These are phyloP conservation scores for Noctilio leporinus DNA, from an alignment of 2,113 vertebrate genomes.

Conservation along the genomic window DNA sequence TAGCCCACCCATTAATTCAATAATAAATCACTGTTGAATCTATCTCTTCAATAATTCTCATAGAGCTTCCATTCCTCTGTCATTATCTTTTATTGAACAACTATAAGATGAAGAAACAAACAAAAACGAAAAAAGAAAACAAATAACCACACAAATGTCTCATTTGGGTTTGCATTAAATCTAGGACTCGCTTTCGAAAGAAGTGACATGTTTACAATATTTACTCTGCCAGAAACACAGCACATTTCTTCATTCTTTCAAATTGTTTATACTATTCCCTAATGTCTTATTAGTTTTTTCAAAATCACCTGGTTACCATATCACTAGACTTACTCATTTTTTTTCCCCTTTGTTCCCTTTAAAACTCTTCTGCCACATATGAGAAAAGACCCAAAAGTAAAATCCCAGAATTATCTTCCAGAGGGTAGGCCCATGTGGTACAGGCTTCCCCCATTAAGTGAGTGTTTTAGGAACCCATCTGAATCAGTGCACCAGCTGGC, in stretches of 20 bases:
- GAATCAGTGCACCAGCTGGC: no score
- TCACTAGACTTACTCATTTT: background rate
- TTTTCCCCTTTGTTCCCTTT: background rate
- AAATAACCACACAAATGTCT: background rate
- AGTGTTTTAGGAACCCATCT: no score
- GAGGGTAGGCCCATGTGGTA: no score
- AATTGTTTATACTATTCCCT: background rate
- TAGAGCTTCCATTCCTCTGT: background rate
- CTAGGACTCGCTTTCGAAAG: background rate
- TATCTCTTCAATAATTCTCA: background rate
- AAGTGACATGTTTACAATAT: background rate
- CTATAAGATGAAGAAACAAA: background rate
- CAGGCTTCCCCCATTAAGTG: no score
- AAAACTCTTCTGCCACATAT: background rate
- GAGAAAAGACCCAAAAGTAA: no score
- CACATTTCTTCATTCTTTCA: background rate
- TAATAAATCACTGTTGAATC: background rate
- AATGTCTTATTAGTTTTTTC: background rate
- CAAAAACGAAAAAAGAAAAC: background rate
- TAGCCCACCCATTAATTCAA: background rate
- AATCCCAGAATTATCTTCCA: no score
- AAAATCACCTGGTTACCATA: background rate
- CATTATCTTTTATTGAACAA: background rate
- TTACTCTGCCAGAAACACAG: background rate
- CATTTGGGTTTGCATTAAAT: background rate